Evolutionary conservation across 2,113 vertebrate species (phyloP), one percentile per base, ranked within the genome.

Genomic region (Pteropus alecto): DNA sequence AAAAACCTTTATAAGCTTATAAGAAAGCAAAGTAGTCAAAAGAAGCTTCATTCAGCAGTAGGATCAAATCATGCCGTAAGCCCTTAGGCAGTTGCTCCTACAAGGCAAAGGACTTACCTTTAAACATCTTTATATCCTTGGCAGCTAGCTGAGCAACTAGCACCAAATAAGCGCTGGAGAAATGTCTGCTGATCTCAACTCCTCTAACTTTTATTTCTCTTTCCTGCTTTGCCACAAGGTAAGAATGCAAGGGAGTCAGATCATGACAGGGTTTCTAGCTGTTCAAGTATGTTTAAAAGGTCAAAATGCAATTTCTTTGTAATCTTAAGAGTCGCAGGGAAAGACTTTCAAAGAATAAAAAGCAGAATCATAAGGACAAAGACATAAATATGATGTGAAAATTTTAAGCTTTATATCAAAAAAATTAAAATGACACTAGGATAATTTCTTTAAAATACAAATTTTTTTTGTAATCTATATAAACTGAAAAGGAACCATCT

Each of bases 41-140:
- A 67, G 65, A 76, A 96, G 71, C 6, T n/a, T 92, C 10, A 2
- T 78, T 94, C 68, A 30, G 78, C 41, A 46, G 35, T 26, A 94
- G 87, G 78, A 95, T 94, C 78, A 93, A 97, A 87, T 48, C 61
- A 68, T 4, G 21, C 77, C 61, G n/a, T 81, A 77, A 94, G 41
- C 58, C 96, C 83, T 71, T 1, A 60, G 90, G 94, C 84, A 84
- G 68, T 94, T 87, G 84, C 76, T 77, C 83, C 79, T 73, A 60
- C 65, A 61, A 93, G 48, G 46, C 54, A 81, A 87, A 28, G 19
- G 84, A 41, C 38, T 67, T 43, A 24, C n/a, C 86, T 86, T 95
- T 48, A 96, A 94, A 94, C 76, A 70, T 71, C 82, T 88, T 93
- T 81, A 85, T 90, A 87, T 26, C 70, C 82, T 95, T n/a, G 35